Conservation (phyloP, 1,140 invertebrate genomes). For the Eciton burchellii region DNA sequence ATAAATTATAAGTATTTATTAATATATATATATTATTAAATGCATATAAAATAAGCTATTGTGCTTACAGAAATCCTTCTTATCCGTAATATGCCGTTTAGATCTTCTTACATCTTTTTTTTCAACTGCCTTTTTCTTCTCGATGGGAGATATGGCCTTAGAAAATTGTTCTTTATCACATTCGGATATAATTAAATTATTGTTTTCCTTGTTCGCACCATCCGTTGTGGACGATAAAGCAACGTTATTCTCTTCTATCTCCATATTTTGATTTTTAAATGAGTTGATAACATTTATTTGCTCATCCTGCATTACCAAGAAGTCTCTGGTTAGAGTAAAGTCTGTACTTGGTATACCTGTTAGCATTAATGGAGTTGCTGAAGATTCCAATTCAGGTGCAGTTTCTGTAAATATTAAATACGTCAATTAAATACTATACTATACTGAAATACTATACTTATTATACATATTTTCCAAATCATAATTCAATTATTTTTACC, state of each 20-base stretch:
- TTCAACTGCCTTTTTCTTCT: slow-evolving; percentile 57
- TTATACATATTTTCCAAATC: not conserved
- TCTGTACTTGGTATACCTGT: slow-evolving; percentile 81
- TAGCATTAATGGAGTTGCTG: slow-evolving; percentile 81
- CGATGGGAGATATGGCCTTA: slow-evolving; percentile 2
- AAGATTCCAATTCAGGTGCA: slow-evolving; percentile 79
- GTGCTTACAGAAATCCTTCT: slow-evolving; percentile 78
- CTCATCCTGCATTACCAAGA: slow-evolving; percentile 84
- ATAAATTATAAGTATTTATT: slow-evolving; percentile 24
- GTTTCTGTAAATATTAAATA: slow-evolving; percentile 72
- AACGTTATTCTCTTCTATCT: slow-evolving; percentile 72
- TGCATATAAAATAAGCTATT: slow-evolving; percentile 35
- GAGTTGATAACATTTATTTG: slow-evolving; percentile 82
- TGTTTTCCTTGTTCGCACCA: slow-evolving; percentile 73
- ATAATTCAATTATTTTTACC: slow-evolving; percentile 69
- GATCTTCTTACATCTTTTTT: slow-evolving; percentile 71
- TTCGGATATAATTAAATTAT: slow-evolving; percentile 23
- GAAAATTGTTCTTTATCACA: slow-evolving; percentile 57
- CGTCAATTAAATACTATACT: not conserved
- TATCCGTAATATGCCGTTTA: slow-evolving; percentile 78
- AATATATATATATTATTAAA: slow-evolving; percentile 30
- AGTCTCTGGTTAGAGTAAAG: slow-evolving; percentile 82
- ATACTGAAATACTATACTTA: not conserved
- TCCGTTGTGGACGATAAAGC: slow-evolving; percentile 66
- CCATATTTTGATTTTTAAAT: slow-evolving; percentile 77